phyloP scores from a whole-genome alignment of 92 coral and sea anemone genomes.

The Blastomussa wellsi region DNA sequence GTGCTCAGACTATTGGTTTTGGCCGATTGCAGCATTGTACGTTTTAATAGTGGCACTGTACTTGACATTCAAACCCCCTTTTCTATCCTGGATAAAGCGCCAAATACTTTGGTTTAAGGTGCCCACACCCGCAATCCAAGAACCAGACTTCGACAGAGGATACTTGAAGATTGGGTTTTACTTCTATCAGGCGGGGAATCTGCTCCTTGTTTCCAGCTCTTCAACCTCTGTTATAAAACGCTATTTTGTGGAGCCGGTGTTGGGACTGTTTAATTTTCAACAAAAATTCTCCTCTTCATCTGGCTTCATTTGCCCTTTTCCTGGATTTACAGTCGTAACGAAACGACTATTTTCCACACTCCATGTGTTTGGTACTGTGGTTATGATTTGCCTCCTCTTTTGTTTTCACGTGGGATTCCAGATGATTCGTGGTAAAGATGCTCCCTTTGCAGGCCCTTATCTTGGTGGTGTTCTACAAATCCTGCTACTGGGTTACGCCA shows the following conservation, averaged over 20 bases:
- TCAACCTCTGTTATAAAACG: constrained; percentile 25
- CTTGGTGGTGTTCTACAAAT: constrained; percentile 71
- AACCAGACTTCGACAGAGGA: constrained; percentile 42
- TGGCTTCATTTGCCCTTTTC: constrained; percentile 64
- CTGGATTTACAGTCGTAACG: constrained; percentile 73
- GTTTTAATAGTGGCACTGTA: constrained; percentile 57
- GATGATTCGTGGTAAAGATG: constrained; percentile 27
- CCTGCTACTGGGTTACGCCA: constrained; percentile 76
- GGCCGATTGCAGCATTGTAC: constrained; percentile 57
- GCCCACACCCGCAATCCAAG: background rate
- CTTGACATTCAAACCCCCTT: constrained; percentile 64
- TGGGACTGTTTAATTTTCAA: constrained; percentile 78
- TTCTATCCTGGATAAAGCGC: constrained; percentile 36
- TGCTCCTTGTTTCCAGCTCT: constrained; percentile 60
- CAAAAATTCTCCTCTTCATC: constrained; percentile 21
- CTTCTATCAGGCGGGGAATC: constrained; percentile 70
- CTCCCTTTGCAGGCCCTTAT: constrained; percentile 68
- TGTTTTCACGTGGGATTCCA: constrained; percentile 33
- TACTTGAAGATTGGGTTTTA: constrained; percentile 74
- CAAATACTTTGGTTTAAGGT: constrained; percentile 63
- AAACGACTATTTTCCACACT: constrained; percentile 57
- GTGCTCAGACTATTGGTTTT: constrained; percentile 72
- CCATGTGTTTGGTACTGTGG: constrained; percentile 53
- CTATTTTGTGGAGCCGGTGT: constrained; percentile 50
- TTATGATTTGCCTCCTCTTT: constrained; percentile 45